phyloP scores from a whole-genome alignment of 2,888 invertebrate genomes.

The Drosophila buzzatii region DNA sequence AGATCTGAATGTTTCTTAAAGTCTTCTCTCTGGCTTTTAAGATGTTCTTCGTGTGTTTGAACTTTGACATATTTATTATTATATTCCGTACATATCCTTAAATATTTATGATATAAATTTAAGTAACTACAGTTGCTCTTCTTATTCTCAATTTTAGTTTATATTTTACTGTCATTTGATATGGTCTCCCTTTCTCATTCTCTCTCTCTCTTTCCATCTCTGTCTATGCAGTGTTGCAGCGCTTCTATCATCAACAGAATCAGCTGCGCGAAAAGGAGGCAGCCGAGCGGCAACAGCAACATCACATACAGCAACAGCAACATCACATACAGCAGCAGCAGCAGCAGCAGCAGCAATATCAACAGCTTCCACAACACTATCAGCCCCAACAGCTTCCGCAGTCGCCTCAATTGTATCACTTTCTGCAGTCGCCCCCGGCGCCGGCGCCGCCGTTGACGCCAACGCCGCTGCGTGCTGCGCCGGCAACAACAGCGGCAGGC shows the following conservation, averaged over 20 bases:
- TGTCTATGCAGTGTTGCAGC: constrained; percentile 87
- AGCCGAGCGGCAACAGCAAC: constrained; percentile 77
- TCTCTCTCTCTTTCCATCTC: background rate
- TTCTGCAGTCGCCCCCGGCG: constrained; percentile 20
- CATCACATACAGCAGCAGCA: constrained; percentile 56
- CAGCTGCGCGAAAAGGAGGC: constrained; percentile 88
- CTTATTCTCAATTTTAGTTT: no score
- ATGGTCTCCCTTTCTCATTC: background rate
- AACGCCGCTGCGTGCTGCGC: constrained; percentile 55
- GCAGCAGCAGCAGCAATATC: constrained; percentile 6
- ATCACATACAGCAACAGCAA: constrained; percentile 23
- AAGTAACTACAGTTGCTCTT: no score
- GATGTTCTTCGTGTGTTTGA: no score
- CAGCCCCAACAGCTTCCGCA: constrained; percentile 26
- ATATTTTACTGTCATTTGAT: background rate
- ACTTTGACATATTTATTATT: no score
- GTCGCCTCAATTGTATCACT: constrained; percentile 13
- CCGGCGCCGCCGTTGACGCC: constrained; percentile 31
- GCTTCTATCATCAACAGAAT: constrained; percentile 92
- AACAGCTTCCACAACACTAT: constrained; percentile 14
- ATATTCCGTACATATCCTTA: no score
- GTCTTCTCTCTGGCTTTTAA: no score
- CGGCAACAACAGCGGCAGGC: background rate
- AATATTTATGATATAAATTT: no score
- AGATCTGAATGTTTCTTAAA: no score